Evolutionary conservation across 2,797 vertebrate genomes (phyloP).

Genomic region (Crenichthys baileyi): DNA sequence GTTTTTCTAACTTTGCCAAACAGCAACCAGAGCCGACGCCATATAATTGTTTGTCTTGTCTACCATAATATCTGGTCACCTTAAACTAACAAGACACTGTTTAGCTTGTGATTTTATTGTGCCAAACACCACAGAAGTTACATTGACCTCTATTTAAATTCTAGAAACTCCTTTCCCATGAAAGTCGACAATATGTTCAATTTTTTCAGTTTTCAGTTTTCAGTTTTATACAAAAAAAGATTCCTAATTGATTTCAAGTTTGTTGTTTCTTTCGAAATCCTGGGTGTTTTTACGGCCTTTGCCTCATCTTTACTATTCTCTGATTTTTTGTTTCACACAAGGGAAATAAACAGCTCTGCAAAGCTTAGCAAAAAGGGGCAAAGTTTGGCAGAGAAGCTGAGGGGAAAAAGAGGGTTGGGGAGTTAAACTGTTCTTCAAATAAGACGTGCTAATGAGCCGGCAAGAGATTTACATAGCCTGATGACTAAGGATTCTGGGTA

Average conservation of each 20-base stretch:
- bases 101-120: neutral
- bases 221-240: neutral
- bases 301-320: slow-evolving; percentile 26
- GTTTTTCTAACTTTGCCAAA: neutral
- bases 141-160: neutral
- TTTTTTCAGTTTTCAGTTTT: too few species aligned
- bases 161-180: too few species aligned
- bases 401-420: slow-evolving; percentile 30
- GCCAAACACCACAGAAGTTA: neutral
- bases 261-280: neutral
- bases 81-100: neutral
- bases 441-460: slow-evolving; percentile 63
- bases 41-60: neutral
- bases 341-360: slow-evolving; percentile 47
- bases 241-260: neutral
- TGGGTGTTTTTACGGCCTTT: slow-evolving; percentile 10
- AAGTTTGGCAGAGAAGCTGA: slow-evolving; percentile 39
- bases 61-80: neutral
- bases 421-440: slow-evolving; percentile 65
- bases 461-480: slow-evolving; percentile 63
- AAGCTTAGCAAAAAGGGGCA: slow-evolving; percentile 40
- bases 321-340: slow-evolving; percentile 17
- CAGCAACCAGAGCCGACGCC: neutral
- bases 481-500: slow-evolving; percentile 73
- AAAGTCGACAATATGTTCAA: neutral